Evolutionary conservation across 2,888 invertebrate species (phyloP), one percentile per base, ranked within the genome.

Genomic region (Troides aeacus): DNA sequence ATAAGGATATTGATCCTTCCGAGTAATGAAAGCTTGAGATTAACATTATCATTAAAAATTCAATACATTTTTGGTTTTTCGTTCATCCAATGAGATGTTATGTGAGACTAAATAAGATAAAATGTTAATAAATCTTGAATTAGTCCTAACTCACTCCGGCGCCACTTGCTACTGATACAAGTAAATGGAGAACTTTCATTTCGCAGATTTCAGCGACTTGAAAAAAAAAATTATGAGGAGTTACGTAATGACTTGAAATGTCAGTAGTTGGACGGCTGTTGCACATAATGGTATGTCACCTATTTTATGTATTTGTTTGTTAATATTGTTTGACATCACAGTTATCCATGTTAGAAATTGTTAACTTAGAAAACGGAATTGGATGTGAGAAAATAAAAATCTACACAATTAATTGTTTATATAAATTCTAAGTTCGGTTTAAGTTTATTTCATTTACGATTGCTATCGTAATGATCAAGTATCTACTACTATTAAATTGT

Each of bases 1-100:
- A 65, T 65, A 59, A 63, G 36, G 50, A n/a, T 65, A 65, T 65
- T 62, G 62, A 66, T 70, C 66, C 66, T 70, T 66, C 66, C 23
- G 36, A 46, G 65, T 42, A 69, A 62, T 17, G 50, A 69, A 69
- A 66, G 62, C 62, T 60, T 66, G 23, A 21, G 62, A 66, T 68
- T 66, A 58, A 66, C 58, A 59, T 15, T 39, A 63, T 63, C 70
- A 53, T 70, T 70, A 70, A 62, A 21, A 66, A 59, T 65, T 24
- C 50, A 23, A 64, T 64, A 56, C 21, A 36, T 53, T 64, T 53
- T 59, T 56, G 23, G 23, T 57, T 46, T 64, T 56, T 64, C 61
- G 5, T 62, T 15, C 56, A 15, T n/a, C 10, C 60, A n/a, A 17
- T 7, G 36, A 36, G 18, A 59, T 59, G 62, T 63, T 58, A 58